Evolutionary conservation across 2,113 vertebrate species (phyloP), one percentile per base, ranked within the genome.

Genomic region (Pterocles gutturalis): DNA sequence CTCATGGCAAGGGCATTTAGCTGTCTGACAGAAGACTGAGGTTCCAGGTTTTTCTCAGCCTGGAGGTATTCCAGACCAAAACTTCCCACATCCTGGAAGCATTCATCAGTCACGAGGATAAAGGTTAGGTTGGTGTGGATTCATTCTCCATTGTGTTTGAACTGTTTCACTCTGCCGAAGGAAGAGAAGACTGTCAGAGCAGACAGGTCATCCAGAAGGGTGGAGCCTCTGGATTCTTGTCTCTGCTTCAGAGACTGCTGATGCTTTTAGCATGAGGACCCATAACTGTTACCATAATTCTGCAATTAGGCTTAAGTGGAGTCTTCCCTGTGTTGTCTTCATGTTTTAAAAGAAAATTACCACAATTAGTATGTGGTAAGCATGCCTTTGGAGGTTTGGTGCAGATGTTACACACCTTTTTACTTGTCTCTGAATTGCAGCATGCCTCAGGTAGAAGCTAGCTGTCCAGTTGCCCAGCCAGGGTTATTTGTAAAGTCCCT

Each of bases 61-160:
- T 92, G 60, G 72, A 94, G 83, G 28, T 93, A 71, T 54, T 70
- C 13, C 60, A 71, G 89, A 78, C 62, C 89, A 84, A 60, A 92
- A 49, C 6, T 94, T 18, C 43, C 43, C 77, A 75, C 61, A 82
- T 94, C 55, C 77, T 84, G 53, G 64, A 67, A 53, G 26, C 25
- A 29, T 71, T 84, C 3, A 3, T 78, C 18, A 75, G 65, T 97
- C 95, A 94, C 3, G 0, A 75, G 91, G 51, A 17, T 87, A 70
- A 58, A 87, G n/a, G 17, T 88, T 58, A 55, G 48, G 16, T 45
- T 92, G n/a, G 24, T 73, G 20, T 61, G 34, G 72, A 7, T 83
- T 93, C 29, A 19, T 83, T 66, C 58, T 62, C 51, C 9, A 41
- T 73, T 91, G 72, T 85, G 16, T 87, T 93, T 87, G 51, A 83